Evolutionary conservation across 2,797 vertebrate genomes (phyloP), one percentile per base, ranked within the genome.

Genomic region (Leptodactylus fallax): DNA sequence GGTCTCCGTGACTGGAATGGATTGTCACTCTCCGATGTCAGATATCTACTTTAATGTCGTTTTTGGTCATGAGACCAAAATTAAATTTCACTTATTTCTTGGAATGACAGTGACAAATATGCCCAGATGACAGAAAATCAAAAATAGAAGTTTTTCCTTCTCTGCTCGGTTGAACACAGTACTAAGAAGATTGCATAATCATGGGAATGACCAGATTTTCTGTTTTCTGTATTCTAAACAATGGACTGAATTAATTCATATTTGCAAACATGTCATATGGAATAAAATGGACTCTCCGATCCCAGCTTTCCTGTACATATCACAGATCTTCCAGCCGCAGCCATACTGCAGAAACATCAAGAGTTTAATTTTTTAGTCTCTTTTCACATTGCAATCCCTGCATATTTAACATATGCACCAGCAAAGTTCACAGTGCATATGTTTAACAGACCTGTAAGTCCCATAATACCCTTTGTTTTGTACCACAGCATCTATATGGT

Each of bases 81-180:
- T 80, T 80, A 87, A 83, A 87, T 79, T 83, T 79, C 51, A 36
- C 81, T 79, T 83, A 87, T 71, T 87, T 36, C 58, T 87, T 17
- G 14, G 21, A 69, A 63, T 78, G 81, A 79, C 74, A 51, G 49
- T 79, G 83, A 78, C 51, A 63, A 71, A 72, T 88, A 72, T 69
- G 71, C 14, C 63, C 14, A 27, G 60, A 79, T 51, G 81, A 85
- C 82, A 80, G 87, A 69, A 87, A 83, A 87, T 65, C 72, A 79
- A 87, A 87, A 79, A 13, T 23, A 76, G 58, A 58, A 77, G 71
- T 85, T 77, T 76, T 61, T 58, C 69, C 21, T 85, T 47, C 55
- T 60, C 71, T 23, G 56, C 71, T 60, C n/a, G 47, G 83, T 47
- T 85, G 71, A 60, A 77, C 71, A 51, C 55, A 61, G 21, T 3